These are phyloP conservation scores for Spilosoma lubricipeda DNA, from an alignment of 2,888 invertebrate species.

Conservation along the genomic window DNA sequence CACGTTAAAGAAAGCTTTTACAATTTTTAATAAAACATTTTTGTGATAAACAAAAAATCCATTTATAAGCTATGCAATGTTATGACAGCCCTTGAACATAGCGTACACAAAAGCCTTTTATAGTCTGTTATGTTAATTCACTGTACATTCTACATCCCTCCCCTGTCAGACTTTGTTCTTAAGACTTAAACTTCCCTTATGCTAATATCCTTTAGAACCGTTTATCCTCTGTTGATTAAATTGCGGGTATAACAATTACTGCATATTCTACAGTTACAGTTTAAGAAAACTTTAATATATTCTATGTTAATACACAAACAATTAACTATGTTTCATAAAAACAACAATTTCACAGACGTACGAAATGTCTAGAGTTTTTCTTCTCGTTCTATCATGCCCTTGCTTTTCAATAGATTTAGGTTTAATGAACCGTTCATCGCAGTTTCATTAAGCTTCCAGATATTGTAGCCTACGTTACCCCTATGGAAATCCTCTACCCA, in stretches of 20 bases:
- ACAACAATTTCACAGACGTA: no score
- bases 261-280: background rate
- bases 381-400: no score
- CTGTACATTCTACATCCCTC: background rate
- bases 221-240: background rate
- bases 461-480: no score
- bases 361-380: no score
- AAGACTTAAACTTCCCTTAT: background rate
- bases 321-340: no score
- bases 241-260: background rate
- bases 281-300: background rate
- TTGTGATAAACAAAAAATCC: no score
- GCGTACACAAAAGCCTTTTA: background rate
- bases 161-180: slow-evolving; percentile 1
- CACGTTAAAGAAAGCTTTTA: no score
- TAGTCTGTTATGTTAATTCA: slow-evolving; percentile 1
- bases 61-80: background rate
- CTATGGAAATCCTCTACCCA: no score
- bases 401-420: no score
- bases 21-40: no score
- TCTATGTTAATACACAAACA: no score
- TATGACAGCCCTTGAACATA: background rate
- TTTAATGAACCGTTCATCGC: no score
- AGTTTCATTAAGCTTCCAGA: background rate
- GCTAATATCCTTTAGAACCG: background rate